Evolutionary conservation across 2,113 vertebrate species (phyloP).

Genomic region (Xenus cinereus): DNA sequence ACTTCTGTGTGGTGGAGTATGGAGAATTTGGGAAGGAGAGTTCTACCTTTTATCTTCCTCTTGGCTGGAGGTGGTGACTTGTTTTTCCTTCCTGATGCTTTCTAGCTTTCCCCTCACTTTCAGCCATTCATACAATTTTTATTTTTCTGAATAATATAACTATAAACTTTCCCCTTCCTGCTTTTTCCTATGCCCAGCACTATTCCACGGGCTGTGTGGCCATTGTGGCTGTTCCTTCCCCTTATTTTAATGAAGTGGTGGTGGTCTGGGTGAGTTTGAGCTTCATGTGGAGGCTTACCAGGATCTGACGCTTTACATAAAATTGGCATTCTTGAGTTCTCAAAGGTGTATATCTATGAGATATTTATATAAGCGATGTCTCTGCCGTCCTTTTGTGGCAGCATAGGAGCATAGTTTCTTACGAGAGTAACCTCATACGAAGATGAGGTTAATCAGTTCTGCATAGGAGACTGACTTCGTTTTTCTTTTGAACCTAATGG

Average conservation of each 20-base stretch:
- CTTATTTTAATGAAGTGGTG: neutral
- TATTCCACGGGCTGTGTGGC: neutral
- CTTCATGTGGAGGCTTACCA: neutral
- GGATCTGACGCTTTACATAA: neutral
- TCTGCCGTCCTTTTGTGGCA: neutral
- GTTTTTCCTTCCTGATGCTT: neutral
- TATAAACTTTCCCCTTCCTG: neutral
- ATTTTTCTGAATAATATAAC: no score
- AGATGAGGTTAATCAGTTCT: neutral
- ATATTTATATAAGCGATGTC: neutral
- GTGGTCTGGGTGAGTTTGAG: neutral
- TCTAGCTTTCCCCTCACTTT: neutral
- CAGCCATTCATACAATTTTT: neutral
- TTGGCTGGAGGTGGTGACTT: neutral
- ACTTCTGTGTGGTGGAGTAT: neutral
- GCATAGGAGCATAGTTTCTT: neutral
- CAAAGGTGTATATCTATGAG: neutral
- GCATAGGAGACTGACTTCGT: neutral
- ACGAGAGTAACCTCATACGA: neutral
- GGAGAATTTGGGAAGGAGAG: neutral
- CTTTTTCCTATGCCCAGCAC: neutral
- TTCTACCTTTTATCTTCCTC: neutral
- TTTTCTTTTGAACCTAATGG: neutral
- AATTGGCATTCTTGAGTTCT: neutral
- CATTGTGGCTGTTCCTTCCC: neutral